phyloP scores from a whole-genome alignment of 2,888 invertebrate species.

The Euspilapteryx auroguttella region DNA sequence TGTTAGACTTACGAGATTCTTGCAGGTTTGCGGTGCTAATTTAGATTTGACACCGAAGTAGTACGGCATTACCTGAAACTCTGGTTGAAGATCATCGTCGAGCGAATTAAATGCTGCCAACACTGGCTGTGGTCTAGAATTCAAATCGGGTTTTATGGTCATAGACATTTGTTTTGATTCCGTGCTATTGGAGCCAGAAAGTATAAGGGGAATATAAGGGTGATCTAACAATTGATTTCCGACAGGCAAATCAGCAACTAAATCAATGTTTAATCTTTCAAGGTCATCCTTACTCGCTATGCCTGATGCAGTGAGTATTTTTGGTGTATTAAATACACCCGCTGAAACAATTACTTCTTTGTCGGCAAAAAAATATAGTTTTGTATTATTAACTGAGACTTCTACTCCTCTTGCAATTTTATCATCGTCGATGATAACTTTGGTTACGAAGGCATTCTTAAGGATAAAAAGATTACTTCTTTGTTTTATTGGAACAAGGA shows the following conservation, averaged over 20 bases:
- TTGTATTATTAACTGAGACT: background rate
- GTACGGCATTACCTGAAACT: background rate
- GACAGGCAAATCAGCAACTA: constrained; percentile 2
- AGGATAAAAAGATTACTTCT: constrained; percentile 15
- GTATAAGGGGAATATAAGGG: background rate
- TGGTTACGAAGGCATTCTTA: constrained; percentile 14
- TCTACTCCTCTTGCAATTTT: constrained; percentile 6
- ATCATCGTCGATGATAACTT: constrained; percentile 10
- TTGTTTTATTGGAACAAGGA: constrained; percentile 12
- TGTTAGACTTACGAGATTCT: constrained; percentile 6
- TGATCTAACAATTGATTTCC: constrained; percentile 1
- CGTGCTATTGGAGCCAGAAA: background rate
- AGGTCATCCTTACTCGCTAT: constrained; percentile 1
- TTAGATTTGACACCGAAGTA: background rate
- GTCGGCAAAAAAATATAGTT: background rate
- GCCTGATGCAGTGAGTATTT: background rate
- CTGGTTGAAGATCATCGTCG: too few relatives aligned
- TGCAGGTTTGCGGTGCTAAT: constrained; percentile 6
- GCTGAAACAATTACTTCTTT: constrained; percentile 2
- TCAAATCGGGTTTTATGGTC: background rate
- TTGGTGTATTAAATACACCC: constrained; percentile 1
- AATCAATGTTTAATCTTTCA: background rate
- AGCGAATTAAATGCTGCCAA: background rate
- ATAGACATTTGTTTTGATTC: background rate
- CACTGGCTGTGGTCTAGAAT: background rate